Evolutionary conservation across 2,888 invertebrate genomes (phyloP), one percentile per base, ranked within the genome.

Genomic region (Galerucella calmariensis): DNA sequence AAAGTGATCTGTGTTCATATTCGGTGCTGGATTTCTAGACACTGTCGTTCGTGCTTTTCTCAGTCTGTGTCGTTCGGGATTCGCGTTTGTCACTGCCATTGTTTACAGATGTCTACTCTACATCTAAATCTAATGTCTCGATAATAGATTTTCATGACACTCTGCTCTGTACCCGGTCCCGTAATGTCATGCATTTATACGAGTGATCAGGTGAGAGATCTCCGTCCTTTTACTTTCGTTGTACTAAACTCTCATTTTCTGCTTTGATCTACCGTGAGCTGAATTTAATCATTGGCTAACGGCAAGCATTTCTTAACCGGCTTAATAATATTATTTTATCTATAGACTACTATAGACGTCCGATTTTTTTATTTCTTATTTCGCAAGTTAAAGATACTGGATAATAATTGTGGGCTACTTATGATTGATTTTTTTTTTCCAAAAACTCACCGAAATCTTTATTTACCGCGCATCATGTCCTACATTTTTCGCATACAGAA

Each of bases 1-100:
- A 79, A 77, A 76, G 77, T 79, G 79, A 77, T 77, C 76, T 79
- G 76, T 74, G 77, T 77, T 77, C 75, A 68, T 74, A 74, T 78
- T 75, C 73, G 78, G 73, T 77, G 75, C 70, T 75, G 71, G 75
- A 70, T 75, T 73, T 75, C 75, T 72, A 76, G 76, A 78, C 78
- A 78, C 78, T 78, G 75, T 76, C 78, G 75, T 72, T 72, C 67
- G 75, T 73, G 73, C 72, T 72, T 70, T 76, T 70, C 75, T 67
- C 70, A 68, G 75, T 76, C 76, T 67, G 77, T 73, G 74, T 72
- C 77, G 75, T 73, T 69, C 66, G 72, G 74, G 72, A 69, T 73
- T 76, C 72, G 66, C 48, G 69, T 67, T 66, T 75, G 56, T 71
- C 74, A 69, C 67, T 75, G 76, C 73, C 69, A 74, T 77, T 79